Evolutionary conservation across 2,888 invertebrate species (phyloP), one percentile per base, ranked within the genome.

Genomic region (Pristionchus entomophagus): DNA sequence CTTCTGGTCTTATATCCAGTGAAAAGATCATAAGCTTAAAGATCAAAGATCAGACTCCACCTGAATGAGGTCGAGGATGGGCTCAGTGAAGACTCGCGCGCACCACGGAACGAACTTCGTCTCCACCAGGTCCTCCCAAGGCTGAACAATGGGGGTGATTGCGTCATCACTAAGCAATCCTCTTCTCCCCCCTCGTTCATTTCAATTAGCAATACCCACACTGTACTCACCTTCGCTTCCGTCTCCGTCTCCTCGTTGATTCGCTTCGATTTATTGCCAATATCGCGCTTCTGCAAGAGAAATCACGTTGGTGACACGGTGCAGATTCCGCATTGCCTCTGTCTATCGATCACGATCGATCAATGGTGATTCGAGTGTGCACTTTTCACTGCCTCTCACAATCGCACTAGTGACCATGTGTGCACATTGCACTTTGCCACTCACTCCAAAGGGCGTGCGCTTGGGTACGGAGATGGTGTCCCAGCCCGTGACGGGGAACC

Each of bases 101-200:
- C 92, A 93, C 93, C 93, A 93, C 4, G 89, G 88, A 29, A 93
- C 92, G 85, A 93, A 92, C 32, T 91, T 86, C 6, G 93, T 92
- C 12, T 85, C 77, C 41, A 85, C 29, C 26, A 85, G 73, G 26
- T 69, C 73, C 10, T 82, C 56, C 56, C 51, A 80, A 12, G 78
- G 78, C 78, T 80, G 51, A n/a, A n/a, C 22, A 78, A 49, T 5
- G 22, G 38, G 19, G 35, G 12, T 17, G 12, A 62, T 62, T 3
- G 62, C 10, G n/a, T n/a, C n/a, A n/a, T n/a, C n/a, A n/a, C n/a
- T n/a, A n/a, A n/a, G n/a, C n/a, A n/a, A n/a, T n/a, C n/a, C n/a
- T n/a, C n/a, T n/a, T n/a, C n/a, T n/a, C n/a, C n/a, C n/a, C n/a
- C n/a, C n/a, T n/a, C 45, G 45, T 45, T 14, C 45, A 45, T 45